Base-by-base conservation (phyloP, 1,140 invertebrate genomes). In the Trinorchestia longiramus region DNA sequence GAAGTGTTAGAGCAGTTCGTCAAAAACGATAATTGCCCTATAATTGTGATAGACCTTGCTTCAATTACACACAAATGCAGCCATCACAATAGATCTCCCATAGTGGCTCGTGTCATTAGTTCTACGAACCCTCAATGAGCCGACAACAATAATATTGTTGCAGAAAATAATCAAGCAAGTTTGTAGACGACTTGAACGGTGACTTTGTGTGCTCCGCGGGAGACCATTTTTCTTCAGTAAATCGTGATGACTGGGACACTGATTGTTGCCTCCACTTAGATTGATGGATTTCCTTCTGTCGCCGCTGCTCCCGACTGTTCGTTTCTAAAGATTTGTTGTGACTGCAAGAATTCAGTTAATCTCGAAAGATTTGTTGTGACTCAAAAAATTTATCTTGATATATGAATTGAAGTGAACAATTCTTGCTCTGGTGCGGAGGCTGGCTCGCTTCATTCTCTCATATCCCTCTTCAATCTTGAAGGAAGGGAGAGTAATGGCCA, bases 271-370 rank as follows among this genome's bases (percentile, higher is more conserved):
- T 47, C 40, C 41, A 43, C 92, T 47, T 40, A 94, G 92, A 94
- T 94, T 94, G 92, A 94, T 94, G 92, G 92, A 94, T 44, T 47
- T 45, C 92, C 92, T 94, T 94, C 43, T 45, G 92, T 94, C 92
- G 44, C 47, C 92, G 92, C 43, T 45, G 92, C 92, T 94, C 92
- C 92, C 44, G 92, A 94, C 92, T 43, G 43, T 94, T 94, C 92
- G 43, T 94, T n/a, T 94, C 92, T 91, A 94, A 94, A 94, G 92
- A 94, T 94, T 94, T 94, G 92, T 94, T 94, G 92, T 94, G 92
- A 94, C 92, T 94, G 92, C 92, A 43, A 94, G 88, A 77, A 94
- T 94, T 42, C 92, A 94, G 92, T 94, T 94, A 42, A 94, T 94
- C 92, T 94, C 43, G 41, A 94, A 47, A 45, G 44, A 94, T 94